Evolutionary conservation across 2,888 invertebrate genomes (phyloP).

Genomic region (Hypomecis punctinalis): DNA sequence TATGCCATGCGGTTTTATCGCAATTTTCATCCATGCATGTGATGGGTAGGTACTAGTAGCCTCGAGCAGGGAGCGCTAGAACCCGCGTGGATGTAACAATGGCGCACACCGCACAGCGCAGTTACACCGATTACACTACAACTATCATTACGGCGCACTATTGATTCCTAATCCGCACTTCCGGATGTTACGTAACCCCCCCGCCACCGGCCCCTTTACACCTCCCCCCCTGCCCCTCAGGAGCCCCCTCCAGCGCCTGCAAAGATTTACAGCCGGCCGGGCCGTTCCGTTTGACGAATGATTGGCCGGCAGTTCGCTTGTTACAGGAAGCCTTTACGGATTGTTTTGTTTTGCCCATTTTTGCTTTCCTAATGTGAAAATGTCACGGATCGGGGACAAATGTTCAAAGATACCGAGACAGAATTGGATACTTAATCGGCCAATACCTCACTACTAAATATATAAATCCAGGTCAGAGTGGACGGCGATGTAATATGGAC

Average conservation of each 20-base stretch:
- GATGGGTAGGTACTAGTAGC: background rate
- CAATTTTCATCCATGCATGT: too few relatives aligned
- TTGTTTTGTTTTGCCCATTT: constrained; percentile 65
- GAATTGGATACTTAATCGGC: constrained; percentile 33
- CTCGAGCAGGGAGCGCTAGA: background rate
- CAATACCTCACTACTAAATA: constrained; percentile 30
- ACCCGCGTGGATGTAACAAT: constrained; percentile 34
- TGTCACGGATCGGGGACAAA: constrained; percentile 47
- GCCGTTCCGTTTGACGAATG: constrained; percentile 78
- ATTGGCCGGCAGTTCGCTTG: constrained; percentile 73
- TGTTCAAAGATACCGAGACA: constrained; percentile 41
- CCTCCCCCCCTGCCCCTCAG: constrained; percentile 45
- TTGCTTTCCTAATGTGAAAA: constrained; percentile 48
- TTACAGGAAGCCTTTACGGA: constrained; percentile 64
- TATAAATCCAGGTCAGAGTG: constrained; percentile 29
- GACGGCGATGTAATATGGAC: constrained; percentile 3
- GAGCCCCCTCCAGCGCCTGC: constrained; percentile 50
- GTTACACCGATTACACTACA: constrained; percentile 76
- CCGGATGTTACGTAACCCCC: constrained; percentile 81
- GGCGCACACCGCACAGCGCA: constrained; percentile 75
- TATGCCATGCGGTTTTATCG: background rate
- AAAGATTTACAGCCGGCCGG: constrained; percentile 78
- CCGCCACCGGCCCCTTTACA: constrained; percentile 42
- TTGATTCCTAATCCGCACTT: constrained; percentile 86
- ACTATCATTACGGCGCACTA: constrained; percentile 84